These are phyloP conservation scores for Gorsachius goisagi DNA, from an alignment of 2,113 vertebrate genomes.

Conservation along the genomic window DNA sequence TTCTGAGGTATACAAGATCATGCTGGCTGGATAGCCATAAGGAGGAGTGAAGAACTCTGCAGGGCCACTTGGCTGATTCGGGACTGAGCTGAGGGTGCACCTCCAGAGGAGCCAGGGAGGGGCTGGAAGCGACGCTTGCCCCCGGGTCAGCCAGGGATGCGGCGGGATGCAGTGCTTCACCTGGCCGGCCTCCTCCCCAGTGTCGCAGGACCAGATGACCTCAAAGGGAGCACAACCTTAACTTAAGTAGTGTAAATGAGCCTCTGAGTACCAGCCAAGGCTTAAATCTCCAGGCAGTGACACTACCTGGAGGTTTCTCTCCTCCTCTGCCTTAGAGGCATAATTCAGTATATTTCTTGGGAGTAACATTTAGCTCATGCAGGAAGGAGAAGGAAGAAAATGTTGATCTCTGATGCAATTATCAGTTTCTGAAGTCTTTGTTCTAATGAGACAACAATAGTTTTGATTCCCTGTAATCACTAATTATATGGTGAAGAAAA, in stretches of 20 bases:
- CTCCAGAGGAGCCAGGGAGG: neutral
- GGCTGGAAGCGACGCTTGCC: too few relatives aligned
- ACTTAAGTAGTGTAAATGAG: neutral
- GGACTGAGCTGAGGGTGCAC: neutral
- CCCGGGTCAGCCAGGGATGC: too few relatives aligned
- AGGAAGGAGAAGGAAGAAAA: slow-evolving; percentile 19
- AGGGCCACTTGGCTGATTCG: neutral
- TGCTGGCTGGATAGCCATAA: neutral
- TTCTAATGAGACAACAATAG: slow-evolving; percentile 58
- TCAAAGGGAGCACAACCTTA: neutral
- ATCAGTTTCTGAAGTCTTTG: slow-evolving; percentile 61
- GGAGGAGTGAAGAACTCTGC: neutral
- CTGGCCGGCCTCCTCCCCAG: too few relatives aligned
- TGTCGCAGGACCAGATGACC: neutral
- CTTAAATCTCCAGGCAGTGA: neutral
- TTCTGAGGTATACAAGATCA: neutral
- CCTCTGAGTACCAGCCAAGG: neutral
- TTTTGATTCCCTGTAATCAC: slow-evolving; percentile 61
- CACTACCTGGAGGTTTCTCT: neutral
- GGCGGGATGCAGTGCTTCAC: neutral
- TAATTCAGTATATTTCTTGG: neutral
- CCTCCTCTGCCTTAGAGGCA: neutral
- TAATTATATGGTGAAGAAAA: slow-evolving; percentile 72
- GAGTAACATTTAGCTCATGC: neutral
- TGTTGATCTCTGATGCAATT: slow-evolving; percentile 58